These are phyloP conservation scores for Anthoptus insignis DNA, from an alignment of 2,888 invertebrate genomes.

Conservation along the genomic window DNA sequence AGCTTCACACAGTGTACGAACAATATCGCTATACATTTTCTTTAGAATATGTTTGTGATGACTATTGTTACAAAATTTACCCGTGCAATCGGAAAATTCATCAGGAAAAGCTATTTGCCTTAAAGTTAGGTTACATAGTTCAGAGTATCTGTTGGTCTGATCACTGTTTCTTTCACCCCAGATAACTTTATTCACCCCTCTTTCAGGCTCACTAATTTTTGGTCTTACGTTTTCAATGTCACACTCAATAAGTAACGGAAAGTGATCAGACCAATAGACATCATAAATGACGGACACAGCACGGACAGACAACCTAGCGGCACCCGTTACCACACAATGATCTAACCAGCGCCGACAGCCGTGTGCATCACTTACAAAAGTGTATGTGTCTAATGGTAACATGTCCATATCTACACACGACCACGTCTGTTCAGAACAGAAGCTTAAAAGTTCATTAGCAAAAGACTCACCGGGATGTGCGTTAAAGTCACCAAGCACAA, in stretches of 20 bases:
- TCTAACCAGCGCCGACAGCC: conserved; percentile 38
- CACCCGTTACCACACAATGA: conserved; percentile 34
- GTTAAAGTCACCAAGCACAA: conserved; percentile 8
- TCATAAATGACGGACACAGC: conserved; percentile 26
- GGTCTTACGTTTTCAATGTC: not conserved
- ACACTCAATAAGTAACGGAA: conserved; percentile 20
- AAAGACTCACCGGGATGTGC: not conserved
- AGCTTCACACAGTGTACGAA: not conserved
- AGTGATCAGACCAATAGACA: conserved; percentile 42
- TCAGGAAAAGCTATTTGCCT: not conserved
- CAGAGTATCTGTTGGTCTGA: conserved; percentile 13
- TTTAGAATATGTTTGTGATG: not conserved
- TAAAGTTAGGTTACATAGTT: not conserved
- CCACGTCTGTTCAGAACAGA: too few species aligned
- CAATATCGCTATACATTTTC: not conserved
- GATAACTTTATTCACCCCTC: not conserved
- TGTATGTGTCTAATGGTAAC: too few species aligned
- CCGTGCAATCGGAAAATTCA: not conserved
- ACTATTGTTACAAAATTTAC: not conserved
- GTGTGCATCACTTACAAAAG: not conserved
- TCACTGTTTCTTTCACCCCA: conserved; percentile 8
- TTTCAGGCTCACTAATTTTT: not conserved
- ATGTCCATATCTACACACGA: too few species aligned
- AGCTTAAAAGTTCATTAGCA: too few species aligned
- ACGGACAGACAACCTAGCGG: conserved; percentile 10